phyloP scores from a whole-genome alignment of 2,888 invertebrate species.

The Meta bourneti region DNA sequence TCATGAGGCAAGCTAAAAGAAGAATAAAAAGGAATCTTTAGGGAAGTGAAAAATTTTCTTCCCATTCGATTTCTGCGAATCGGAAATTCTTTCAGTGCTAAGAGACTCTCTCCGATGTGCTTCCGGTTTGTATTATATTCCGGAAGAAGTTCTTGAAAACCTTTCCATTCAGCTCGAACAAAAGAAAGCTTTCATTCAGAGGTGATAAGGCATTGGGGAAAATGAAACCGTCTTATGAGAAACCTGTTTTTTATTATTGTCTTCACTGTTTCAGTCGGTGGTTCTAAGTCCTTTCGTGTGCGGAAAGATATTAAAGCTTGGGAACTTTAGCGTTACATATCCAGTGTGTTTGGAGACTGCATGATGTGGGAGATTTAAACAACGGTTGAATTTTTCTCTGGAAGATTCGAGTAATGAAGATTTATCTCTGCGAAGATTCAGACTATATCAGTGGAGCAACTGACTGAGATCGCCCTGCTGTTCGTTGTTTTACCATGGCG shows the following conservation, averaged over 20 bases:
- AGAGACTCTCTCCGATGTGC: not conserved
- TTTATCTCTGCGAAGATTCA: too few relatives aligned
- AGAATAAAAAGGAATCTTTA: not conserved
- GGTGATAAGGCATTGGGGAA: not conserved
- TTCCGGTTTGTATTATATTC: constrained; percentile 18
- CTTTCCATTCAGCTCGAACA: not conserved
- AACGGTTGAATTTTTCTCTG: too few relatives aligned
- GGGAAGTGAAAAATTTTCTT: not conserved
- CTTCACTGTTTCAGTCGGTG: too few relatives aligned
- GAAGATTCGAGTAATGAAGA: too few relatives aligned
- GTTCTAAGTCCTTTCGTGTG: too few relatives aligned
- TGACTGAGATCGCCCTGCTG: too few relatives aligned
- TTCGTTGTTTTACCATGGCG: too few relatives aligned
- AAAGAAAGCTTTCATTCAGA: not conserved
- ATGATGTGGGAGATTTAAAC: too few relatives aligned
- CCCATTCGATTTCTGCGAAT: not conserved
- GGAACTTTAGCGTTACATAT: too few relatives aligned
- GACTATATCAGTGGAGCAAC: too few relatives aligned
- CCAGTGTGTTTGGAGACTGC: too few relatives aligned
- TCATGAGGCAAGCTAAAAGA: not conserved
- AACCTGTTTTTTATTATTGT: not conserved
- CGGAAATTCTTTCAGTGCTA: not conserved
- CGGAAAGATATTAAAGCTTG: too few relatives aligned
- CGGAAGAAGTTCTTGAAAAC: constrained; percentile 4
- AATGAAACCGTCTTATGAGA: not conserved